These are phyloP conservation scores for Pilophorus perplexus DNA, from an alignment of 2,888 invertebrate species.

Conservation along the genomic window DNA sequence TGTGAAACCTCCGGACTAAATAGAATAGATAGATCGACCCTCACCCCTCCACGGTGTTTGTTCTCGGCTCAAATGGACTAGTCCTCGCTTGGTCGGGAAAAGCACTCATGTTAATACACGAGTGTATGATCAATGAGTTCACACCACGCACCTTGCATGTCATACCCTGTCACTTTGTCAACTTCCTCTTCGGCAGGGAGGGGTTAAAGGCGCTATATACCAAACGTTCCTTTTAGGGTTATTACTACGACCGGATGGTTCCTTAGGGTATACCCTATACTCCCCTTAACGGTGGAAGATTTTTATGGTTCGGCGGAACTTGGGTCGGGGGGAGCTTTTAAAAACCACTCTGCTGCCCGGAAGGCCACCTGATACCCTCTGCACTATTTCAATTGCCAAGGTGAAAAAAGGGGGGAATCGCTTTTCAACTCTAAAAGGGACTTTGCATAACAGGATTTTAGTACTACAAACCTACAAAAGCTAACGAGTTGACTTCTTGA, in stretches of 20 bases:
- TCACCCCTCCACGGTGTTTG: constrained; percentile 8
- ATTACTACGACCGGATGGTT: constrained; percentile 7
- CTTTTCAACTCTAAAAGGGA: constrained; percentile 8
- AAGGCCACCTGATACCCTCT: constrained; percentile 33
- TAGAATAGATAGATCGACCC: constrained; percentile 7
- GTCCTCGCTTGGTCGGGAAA: neutral
- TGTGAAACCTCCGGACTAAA: no score
- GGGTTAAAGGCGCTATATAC: neutral
- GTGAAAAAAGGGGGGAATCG: constrained; percentile 13
- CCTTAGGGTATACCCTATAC: constrained; percentile 18
- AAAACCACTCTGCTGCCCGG: constrained; percentile 31
- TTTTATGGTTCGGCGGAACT: constrained; percentile 22
- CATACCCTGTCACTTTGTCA: constrained; percentile 18
- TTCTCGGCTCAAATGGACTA: neutral
- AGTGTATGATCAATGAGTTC: constrained; percentile 22
- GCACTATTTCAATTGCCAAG: constrained; percentile 33
- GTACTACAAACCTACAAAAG: no score
- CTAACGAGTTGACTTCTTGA: no score
- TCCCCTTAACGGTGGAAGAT: constrained; percentile 25
- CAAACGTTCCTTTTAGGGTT: constrained; percentile 18
- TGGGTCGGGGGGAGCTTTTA: constrained; percentile 13
- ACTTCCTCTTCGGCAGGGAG: constrained; percentile 1
- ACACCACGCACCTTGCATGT: neutral
- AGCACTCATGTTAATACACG: constrained; percentile 29
- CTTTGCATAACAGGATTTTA: constrained; percentile 5